These are phyloP conservation scores for Misgurnus anguillicaudatus DNA, from an alignment of 2,113 vertebrate species.

Conservation along the genomic window DNA sequence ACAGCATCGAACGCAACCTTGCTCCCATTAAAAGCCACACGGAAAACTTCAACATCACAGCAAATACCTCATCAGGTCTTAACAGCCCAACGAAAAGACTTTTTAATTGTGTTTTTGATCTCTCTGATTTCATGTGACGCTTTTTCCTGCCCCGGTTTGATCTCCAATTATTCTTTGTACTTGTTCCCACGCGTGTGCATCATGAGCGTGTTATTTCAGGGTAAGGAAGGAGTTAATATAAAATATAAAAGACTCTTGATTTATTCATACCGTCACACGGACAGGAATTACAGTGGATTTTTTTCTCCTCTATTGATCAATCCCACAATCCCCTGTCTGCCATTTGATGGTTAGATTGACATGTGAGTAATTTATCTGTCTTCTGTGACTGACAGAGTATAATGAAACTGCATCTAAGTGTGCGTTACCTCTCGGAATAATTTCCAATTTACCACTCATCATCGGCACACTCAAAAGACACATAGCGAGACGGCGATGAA, in stretches of 20 bases:
- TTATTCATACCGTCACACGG: conserved; percentile 57
- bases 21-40: conserved; percentile 68
- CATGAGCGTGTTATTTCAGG: conserved; percentile 58
- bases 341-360: conserved; percentile 80
- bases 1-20: conserved; percentile 59
- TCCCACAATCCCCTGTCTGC: conserved; percentile 70
- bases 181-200: conserved; percentile 59
- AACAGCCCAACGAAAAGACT: conserved; percentile 67
- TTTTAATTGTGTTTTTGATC: conserved; percentile 79
- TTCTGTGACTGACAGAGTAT: conserved; percentile 82
- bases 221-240: conserved; percentile 62
- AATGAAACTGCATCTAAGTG: conserved; percentile 82
- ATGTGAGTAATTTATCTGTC: conserved; percentile 82
- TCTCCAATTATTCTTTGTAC: conserved; percentile 70
- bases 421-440: conserved; percentile 80
- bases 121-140: conserved; percentile 69
- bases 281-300: conserved; percentile 53
- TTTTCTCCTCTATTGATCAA: conserved; percentile 76
- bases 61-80: conserved; percentile 54
- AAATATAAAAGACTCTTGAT: conserved; percentile 56
- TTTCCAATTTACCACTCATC: conserved; percentile 92
- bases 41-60: conserved; percentile 8
- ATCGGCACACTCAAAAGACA: conserved; percentile 75
- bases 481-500: conserved; percentile 44
- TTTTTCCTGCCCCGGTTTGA: conserved; percentile 65